Conservation (phyloP, 2,797 vertebrate species). For the Eptatretus atami region DNA sequence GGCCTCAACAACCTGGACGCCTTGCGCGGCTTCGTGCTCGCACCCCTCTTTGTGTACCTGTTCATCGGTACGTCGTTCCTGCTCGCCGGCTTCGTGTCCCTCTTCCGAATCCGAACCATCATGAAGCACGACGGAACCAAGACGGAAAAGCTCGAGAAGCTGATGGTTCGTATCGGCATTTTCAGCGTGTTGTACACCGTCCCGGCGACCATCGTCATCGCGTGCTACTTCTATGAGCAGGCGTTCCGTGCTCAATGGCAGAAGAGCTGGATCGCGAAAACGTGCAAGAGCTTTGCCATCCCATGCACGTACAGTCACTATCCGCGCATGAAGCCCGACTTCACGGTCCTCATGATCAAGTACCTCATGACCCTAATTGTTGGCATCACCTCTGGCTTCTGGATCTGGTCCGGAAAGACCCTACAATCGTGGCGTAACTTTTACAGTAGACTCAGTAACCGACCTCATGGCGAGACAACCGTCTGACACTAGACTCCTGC, state of each 20-base stretch:
- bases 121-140: constrained; percentile 93
- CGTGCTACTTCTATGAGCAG: constrained; percentile 92
- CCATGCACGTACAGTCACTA: constrained; percentile 43
- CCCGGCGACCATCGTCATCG: constrained; percentile 73
- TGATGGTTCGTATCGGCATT: constrained; percentile 83
- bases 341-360: constrained; percentile 97
- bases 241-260: constrained; percentile 79
- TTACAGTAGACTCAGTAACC: constrained; percentile 51
- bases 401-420: constrained; percentile 99
- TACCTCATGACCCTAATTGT: constrained; percentile 97
- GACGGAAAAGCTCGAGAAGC: constrained; percentile 67
- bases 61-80: constrained; percentile 85
- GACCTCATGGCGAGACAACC: constrained; percentile 62
- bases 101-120: constrained; percentile 83
- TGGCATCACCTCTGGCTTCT: constrained; percentile 87
- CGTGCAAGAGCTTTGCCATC: constrained; percentile 64
- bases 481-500: constrained; percentile 21
- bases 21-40: constrained; percentile 57
- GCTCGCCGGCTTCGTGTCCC: constrained; percentile 65
- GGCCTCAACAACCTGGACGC: constrained; percentile 59
- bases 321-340: constrained; percentile 61
- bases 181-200: constrained; percentile 90
- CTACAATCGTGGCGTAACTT: constrained; percentile 84
- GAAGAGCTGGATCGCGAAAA: constrained; percentile 55
- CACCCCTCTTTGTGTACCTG: constrained; percentile 73